phyloP scores from a whole-genome alignment of 2,888 invertebrate species.

The Orchestes rusci region DNA sequence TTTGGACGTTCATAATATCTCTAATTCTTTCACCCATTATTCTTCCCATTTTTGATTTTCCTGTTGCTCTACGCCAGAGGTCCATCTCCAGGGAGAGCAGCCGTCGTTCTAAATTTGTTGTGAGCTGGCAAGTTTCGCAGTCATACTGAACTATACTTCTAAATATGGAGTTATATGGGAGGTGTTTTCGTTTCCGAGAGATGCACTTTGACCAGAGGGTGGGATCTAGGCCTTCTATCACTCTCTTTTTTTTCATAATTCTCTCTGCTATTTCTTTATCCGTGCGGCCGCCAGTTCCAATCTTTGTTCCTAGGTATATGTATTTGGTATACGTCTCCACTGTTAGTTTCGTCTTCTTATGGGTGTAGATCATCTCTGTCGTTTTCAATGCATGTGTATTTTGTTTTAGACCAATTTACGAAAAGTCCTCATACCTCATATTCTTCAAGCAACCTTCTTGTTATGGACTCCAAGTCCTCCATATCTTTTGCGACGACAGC shows the following conservation, averaged over 20 bases:
- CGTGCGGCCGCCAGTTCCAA: background rate
- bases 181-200: background rate
- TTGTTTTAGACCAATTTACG: slow-evolving; percentile 2
- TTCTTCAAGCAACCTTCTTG: slow-evolving; percentile 5
- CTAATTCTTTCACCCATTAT: background rate
- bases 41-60: background rate
- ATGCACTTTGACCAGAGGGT: background rate
- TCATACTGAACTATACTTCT: background rate
- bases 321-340: slow-evolving; percentile 4
- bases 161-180: slow-evolving; percentile 1
- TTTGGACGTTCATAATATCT: background rate
- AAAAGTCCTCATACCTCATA: slow-evolving; percentile 2
- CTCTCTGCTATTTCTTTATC: slow-evolving; percentile 5
- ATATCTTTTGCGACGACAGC: too few relatives aligned
- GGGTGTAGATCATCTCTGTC: background rate
- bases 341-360: slow-evolving; percentile 11
- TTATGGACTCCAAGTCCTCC: slow-evolving; percentile 6
- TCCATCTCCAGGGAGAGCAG: background rate
- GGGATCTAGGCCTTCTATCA: slow-evolving; percentile 3
- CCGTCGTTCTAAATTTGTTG: background rate
- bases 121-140: background rate
- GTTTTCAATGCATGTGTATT: slow-evolving; percentile 1
- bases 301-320: slow-evolving; percentile 8
- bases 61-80: slow-evolving; percentile 1
- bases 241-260: slow-evolving; percentile 3